A percentile compares a stretch with the other conserved stretches of the same genome.
phyloP scores from a whole-genome alignment of 2,797 vertebrate species.

The Danio aesculapii region DNA sequence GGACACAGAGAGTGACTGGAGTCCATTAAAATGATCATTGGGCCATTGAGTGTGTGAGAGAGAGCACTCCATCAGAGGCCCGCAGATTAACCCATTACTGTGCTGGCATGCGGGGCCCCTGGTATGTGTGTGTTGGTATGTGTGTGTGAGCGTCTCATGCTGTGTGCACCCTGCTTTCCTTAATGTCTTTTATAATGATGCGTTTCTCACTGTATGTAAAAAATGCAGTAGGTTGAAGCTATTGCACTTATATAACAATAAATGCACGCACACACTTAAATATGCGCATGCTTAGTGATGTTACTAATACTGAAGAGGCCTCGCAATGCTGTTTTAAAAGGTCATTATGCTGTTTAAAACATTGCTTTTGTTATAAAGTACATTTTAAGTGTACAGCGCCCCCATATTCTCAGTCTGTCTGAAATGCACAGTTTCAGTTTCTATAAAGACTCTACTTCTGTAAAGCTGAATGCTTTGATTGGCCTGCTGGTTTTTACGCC shows the following conservation, averaged over 20 bases:
- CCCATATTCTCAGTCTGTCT: too few species aligned
- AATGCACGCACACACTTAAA: constrained; percentile 34
- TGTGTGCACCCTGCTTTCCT: constrained; percentile 54
- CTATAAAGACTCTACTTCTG: too few species aligned
- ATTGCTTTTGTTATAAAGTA: too few species aligned
- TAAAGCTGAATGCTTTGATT: too few species aligned
- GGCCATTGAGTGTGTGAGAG: constrained; percentile 60
- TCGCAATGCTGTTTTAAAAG: too few species aligned
- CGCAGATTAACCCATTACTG: constrained; percentile 66
- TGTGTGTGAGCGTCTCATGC: constrained; percentile 35
- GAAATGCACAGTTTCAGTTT: too few species aligned
- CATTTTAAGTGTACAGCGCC: too few species aligned
- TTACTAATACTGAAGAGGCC: not conserved
- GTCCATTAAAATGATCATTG: constrained; percentile 64
- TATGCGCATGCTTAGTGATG: not conserved
- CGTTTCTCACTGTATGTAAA: constrained; percentile 45
- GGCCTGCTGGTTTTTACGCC: too few species aligned
- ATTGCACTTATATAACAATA: constrained; percentile 31
- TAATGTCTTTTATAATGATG: constrained; percentile 63
- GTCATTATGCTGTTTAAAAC: too few species aligned
- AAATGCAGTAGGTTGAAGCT: constrained; percentile 31
- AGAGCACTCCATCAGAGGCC: constrained; percentile 54
- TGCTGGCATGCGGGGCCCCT: constrained; percentile 52
- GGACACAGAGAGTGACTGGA: constrained; percentile 61
- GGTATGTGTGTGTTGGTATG: constrained; percentile 45